Evolutionary conservation across 2,888 invertebrate genomes (phyloP).

Genomic region (Ptilodon capucinus): DNA sequence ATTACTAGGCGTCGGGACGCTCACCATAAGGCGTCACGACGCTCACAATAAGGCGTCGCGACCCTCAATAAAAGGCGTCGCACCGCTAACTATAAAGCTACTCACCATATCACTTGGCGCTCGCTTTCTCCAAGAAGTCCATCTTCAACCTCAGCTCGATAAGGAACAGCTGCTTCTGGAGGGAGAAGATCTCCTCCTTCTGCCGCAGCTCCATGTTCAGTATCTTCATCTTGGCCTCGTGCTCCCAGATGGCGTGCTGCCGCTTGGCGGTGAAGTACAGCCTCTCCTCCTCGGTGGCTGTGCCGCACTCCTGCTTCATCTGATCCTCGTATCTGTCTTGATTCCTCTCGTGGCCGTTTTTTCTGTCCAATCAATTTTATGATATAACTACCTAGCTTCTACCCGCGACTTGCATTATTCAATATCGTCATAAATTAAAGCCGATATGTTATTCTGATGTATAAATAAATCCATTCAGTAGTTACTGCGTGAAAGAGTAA

Average conservation of each 20-base stretch:
- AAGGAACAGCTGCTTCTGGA: conserved; percentile 76
- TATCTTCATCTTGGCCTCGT: conserved; percentile 79
- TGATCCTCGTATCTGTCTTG: conserved; percentile 49
- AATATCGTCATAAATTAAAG: too few relatives aligned
- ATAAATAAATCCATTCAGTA: too few relatives aligned
- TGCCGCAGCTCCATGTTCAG: conserved; percentile 74
- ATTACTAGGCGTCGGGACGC: too few relatives aligned
- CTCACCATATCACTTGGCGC: conserved; percentile 57
- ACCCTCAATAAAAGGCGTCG: too few relatives aligned
- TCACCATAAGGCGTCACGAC: too few relatives aligned
- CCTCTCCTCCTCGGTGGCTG: conserved; percentile 67
- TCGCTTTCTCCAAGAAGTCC: conserved; percentile 78
- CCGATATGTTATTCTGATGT: too few relatives aligned
- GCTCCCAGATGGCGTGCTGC: conserved; percentile 77
- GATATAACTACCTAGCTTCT: too few relatives aligned
- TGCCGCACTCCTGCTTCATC: conserved; percentile 52
- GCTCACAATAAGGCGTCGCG: too few relatives aligned
- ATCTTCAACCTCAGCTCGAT: conserved; percentile 76
- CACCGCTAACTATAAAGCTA: not conserved
- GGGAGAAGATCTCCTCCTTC: conserved; percentile 77
- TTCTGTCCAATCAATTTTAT: conserved; percentile 31
- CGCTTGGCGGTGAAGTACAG: conserved; percentile 72
- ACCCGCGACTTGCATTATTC: too few relatives aligned
- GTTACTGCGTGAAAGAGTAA: too few relatives aligned
- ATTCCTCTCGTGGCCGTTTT: conserved; percentile 51